A percentile compares a stretch with the other conserved stretches of the same genome.
These are phyloP conservation scores for Gymnothorax reevesii DNA, from an alignment of 2,797 vertebrate genomes.

Conservation along the genomic window DNA sequence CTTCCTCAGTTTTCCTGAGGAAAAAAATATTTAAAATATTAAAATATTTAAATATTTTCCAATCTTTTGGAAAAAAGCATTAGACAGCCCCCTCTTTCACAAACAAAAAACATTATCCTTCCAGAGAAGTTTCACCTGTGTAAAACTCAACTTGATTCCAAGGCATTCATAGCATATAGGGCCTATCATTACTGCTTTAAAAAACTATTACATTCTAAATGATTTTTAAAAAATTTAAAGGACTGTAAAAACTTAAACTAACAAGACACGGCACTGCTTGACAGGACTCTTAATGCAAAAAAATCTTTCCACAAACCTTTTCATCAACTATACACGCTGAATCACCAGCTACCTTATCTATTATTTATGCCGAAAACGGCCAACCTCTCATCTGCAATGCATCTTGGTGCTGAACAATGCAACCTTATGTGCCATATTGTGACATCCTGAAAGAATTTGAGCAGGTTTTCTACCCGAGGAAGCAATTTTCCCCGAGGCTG, in stretches of 20 bases:
- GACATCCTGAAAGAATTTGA: slow-evolving; percentile 45
- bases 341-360: not conserved
- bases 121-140: no score
- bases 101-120: no score
- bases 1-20: no score
- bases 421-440: slow-evolving; percentile 38
- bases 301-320: not conserved
- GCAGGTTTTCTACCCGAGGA: slow-evolving; percentile 47
- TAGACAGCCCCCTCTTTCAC: no score
- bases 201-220: not conserved
- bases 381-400: slow-evolving; percentile 24
- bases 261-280: not conserved
- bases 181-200: not conserved
- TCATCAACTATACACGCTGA: not conserved
- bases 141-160: no score
- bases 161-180: no score
- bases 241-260: not conserved
- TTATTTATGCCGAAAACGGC: slow-evolving; percentile 40
- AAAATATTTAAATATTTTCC: no score
- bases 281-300: not conserved
- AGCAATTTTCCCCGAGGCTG: slow-evolving; percentile 44
- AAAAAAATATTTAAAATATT: no score
- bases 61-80: no score
- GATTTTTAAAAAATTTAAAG: not conserved
- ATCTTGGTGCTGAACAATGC: slow-evolving; percentile 36